Evolutionary conservation across 1,140 invertebrate genomes (phyloP).

Genomic region (Lamellibrachia luymesi): DNA sequence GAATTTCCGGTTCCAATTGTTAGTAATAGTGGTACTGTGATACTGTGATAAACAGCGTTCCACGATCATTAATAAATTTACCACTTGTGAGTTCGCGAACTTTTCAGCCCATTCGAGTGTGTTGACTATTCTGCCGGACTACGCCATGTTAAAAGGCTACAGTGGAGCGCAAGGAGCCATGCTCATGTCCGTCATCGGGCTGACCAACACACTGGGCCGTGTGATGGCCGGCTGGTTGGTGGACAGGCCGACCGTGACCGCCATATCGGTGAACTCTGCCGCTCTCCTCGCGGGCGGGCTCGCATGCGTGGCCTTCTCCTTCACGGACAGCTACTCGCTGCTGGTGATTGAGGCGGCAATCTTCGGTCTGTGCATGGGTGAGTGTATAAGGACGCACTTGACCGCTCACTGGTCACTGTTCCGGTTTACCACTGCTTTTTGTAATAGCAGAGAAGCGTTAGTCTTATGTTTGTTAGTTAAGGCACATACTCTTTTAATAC

Average conservation of each 20-base stretch:
- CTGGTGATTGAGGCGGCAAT: conserved; percentile 79
- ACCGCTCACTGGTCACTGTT: no score
- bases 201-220: conserved; percentile 18
- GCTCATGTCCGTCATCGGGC: conserved; percentile 20
- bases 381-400: conserved; percentile 58
- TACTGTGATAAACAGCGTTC: no score
- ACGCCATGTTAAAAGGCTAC: conserved; percentile 12
- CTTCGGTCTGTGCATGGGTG: conserved; percentile 91
- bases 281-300: conserved; percentile 85
- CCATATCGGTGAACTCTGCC: conserved; percentile 86
- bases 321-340: conserved; percentile 72
- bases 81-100: background rate
- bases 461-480: background rate
- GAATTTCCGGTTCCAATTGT: no score
- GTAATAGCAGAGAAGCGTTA: background rate
- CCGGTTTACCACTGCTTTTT: background rate
- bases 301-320: conserved; percentile 77
- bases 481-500: background rate
- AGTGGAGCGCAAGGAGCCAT: conserved; percentile 4
- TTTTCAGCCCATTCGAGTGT: conserved; percentile 21
- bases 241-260: conserved; percentile 67
- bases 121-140: conserved; percentile 20
- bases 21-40: no score
- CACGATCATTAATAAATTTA: background rate
- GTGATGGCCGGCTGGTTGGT: conserved; percentile 50